These are phyloP conservation scores for Trissolcus basalis DNA, from an alignment of 1,140 invertebrate species.

Conservation along the genomic window DNA sequence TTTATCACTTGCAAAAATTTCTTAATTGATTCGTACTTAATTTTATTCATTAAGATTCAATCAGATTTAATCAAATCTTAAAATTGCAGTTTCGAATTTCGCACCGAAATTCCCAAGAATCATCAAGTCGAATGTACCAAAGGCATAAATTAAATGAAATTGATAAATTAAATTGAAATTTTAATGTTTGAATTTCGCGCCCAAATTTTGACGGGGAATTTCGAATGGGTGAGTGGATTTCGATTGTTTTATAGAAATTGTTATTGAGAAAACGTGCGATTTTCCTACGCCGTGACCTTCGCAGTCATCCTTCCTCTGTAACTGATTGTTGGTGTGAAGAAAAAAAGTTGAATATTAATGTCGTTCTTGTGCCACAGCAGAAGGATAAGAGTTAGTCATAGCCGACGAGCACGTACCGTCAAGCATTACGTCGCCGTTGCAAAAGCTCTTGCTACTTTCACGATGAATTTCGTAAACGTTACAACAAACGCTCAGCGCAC, in stretches of 20 bases:
- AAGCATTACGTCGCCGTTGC: slow-evolving; percentile 35
- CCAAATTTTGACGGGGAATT: too few species aligned
- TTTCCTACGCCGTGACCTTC: slow-evolving; percentile 17
- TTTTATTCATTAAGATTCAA: too few species aligned
- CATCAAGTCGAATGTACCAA: too few species aligned
- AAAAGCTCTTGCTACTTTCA: slow-evolving; percentile 43
- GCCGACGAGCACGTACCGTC: slow-evolving; percentile 20
- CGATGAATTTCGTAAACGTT: slow-evolving; percentile 43
- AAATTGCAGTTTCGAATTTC: too few species aligned
- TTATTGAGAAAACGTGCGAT: background rate
- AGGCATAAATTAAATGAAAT: too few species aligned
- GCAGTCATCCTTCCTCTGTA: slow-evolving; percentile 12
- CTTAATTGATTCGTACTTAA: too few species aligned
- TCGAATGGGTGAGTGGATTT: too few species aligned
- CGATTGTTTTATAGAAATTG: too few species aligned
- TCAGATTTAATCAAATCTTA: too few species aligned
- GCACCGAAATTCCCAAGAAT: too few species aligned
- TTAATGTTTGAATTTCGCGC: too few species aligned
- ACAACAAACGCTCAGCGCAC: slow-evolving; percentile 28
- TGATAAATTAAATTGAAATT: too few species aligned
- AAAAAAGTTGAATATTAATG: slow-evolving; percentile 45
- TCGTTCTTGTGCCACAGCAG: slow-evolving; percentile 20
- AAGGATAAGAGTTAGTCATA: slow-evolving; percentile 26
- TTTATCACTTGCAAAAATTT: background rate
- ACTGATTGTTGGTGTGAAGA: slow-evolving; percentile 19